Evolutionary conservation across 1,140 invertebrate species (phyloP), one percentile per base, ranked within the genome.

Genomic region (Drosophila murphyi): DNA sequence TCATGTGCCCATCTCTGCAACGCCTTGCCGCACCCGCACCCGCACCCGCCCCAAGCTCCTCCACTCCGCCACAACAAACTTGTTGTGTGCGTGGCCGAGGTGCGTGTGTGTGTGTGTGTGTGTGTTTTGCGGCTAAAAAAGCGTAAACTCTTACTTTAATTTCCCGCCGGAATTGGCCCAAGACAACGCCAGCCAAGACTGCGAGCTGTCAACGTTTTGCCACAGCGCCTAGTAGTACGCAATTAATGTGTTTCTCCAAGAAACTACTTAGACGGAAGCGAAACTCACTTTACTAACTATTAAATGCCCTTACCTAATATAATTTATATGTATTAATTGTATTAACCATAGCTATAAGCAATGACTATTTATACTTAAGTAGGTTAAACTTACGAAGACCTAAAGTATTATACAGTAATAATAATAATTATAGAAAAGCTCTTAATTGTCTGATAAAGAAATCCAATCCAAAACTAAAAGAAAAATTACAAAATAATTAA

Each of bases 101-200:
- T 76, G 82, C 72, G 82, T 79, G 76, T 64, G 47, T 32, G 68
- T 61, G 76, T 64, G 47, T 32, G 68, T 61, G 41, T 54, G 56
- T 65, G 61, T 55, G 12, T 51, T 47, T 62, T 80, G 73, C 65
- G 69, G 79, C 83, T 82, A 83, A 87, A 80, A 80, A 87, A 88
- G 72, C 83, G 73, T 88, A 83, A 83, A 85, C 83, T 88, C 90
- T 90, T 90, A 91, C 87, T 90, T 90, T 90, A 90, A 90, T 90
- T 90, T 90, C 87, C 87, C 87, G 76, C 74, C 52, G 87, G 87
- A 90, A 90, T 87, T 83, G 83, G 73, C 65, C 64, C 67, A 82
- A 77, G 71, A 76, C 80, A 72, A 68, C 51, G 72, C 7, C 54
- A 50, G 69, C 50, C 83, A 77, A 78, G 71, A 78, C 71, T 51